These are phyloP conservation scores for Anastrepha obliqua DNA, from an alignment of 1,140 invertebrate genomes.

Conservation along the genomic window DNA sequence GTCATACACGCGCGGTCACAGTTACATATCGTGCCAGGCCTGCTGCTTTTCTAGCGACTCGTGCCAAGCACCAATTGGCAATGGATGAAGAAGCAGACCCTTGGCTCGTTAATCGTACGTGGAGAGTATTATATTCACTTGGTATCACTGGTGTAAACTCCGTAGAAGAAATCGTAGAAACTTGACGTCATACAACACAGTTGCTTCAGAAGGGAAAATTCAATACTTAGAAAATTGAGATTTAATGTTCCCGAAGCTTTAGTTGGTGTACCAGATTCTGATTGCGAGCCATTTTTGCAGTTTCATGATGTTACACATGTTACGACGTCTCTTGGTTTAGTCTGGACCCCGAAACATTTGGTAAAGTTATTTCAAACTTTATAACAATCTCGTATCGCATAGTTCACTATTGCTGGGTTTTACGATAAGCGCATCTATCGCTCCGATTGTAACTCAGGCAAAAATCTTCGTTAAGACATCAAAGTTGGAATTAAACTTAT, in stretches of 20 bases:
- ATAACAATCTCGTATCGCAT: too few species aligned
- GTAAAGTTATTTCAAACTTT: not conserved
- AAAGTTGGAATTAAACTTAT: too few species aligned
- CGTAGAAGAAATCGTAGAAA: slow-evolving; percentile 26
- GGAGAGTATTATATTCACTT: slow-evolving; percentile 45
- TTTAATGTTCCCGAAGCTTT: slow-evolving; percentile 1
- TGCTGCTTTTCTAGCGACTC: slow-evolving; percentile 67
- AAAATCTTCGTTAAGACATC: too few species aligned
- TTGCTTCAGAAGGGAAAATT: slow-evolving; percentile 22
- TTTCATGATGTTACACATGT: not conserved
- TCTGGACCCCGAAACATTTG: not conserved
- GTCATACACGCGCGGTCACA: slow-evolving; percentile 65
- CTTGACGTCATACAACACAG: not conserved
- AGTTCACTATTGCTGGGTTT: too few species aligned
- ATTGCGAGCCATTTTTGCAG: not conserved
- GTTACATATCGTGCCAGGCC: slow-evolving; percentile 71
- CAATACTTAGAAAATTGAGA: slow-evolving; percentile 32
- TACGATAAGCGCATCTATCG: too few species aligned
- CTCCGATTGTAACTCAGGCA: too few species aligned
- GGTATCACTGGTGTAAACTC: slow-evolving; percentile 8
- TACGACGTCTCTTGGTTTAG: not conserved
- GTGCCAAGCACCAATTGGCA: slow-evolving; percentile 58
- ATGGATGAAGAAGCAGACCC: not conserved
- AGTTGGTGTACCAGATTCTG: not conserved
- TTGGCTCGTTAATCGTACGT: not conserved